phyloP scores from a whole-genome alignment of 2,113 vertebrate genomes.

The Xerus inauris region DNA sequence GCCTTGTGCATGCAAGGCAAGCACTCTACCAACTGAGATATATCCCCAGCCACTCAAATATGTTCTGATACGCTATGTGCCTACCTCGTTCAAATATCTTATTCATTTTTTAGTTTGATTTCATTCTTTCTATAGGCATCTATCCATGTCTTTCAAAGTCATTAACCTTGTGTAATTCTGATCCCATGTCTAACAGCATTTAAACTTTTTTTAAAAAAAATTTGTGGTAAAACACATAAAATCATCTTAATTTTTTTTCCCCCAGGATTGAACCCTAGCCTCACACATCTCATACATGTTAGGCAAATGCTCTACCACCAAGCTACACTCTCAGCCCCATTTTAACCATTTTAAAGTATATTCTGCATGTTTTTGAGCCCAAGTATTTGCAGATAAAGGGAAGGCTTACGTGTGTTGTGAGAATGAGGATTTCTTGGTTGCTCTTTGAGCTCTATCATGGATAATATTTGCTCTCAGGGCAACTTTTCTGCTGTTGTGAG shows the following conservation, averaged over 20 bases:
- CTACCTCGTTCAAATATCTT: constrained; percentile 1
- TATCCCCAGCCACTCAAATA: no score
- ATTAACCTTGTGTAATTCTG: not conserved
- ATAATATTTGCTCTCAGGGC: not conserved
- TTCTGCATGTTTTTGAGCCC: not conserved
- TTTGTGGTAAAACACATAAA: no score
- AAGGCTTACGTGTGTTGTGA: not conserved
- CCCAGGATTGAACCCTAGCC: no score
- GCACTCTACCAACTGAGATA: no score
- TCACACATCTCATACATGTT: no score
- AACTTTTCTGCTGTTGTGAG: not conserved
- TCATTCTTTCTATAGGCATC: not conserved
- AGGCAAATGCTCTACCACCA: not conserved
- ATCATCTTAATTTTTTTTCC: no score
- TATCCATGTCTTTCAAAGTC: constrained; percentile 12
- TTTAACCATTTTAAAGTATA: not conserved
- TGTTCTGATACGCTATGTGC: not conserved
- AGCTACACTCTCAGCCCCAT: not conserved
- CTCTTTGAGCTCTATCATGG: not conserved
- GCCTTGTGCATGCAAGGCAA: no score
- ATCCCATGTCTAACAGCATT: not conserved
- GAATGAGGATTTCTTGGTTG: not conserved
- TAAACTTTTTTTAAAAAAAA: not conserved
- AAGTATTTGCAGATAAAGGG: constrained; percentile 7
- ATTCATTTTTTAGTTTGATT: constrained; percentile 29